Conservation (phyloP, 2,888 invertebrate species). For the Eutolmus rufibarbis region DNA sequence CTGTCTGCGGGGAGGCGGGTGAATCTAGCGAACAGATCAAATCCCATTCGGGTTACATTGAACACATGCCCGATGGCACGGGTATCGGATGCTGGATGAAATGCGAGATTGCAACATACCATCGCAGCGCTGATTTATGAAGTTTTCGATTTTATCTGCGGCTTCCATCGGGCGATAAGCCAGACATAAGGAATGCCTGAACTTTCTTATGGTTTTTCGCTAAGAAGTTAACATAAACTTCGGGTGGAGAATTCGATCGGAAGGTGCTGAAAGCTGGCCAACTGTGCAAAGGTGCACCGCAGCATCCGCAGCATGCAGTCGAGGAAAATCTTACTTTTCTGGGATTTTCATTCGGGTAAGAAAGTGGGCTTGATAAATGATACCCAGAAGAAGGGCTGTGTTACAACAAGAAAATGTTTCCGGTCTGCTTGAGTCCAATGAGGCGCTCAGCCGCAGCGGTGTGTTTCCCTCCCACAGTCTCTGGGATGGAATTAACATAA, state of each 20-base stretch:
- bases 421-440: background rate
- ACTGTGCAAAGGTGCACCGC: background rate
- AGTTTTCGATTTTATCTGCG: background rate
- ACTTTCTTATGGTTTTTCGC: background rate
- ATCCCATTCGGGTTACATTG: background rate
- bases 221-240: conserved; percentile 6
- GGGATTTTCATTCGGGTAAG: background rate
- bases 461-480: background rate
- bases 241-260: background rate
- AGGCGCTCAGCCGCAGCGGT: background rate
- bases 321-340: background rate
- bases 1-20: background rate
- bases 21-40: background rate
- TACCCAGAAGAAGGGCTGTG: background rate
- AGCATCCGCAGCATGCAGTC: background rate
- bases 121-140: conserved; percentile 6
- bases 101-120: conserved; percentile 27
- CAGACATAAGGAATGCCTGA: background rate
- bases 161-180: background rate
- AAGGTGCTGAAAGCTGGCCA: background rate
- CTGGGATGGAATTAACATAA: background rate
- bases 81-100: conserved; percentile 7
- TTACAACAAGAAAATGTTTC: background rate
- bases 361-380: background rate
- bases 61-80: conserved; percentile 25